phyloP scores from a whole-genome alignment of 2,888 invertebrate species.

The Epinotia bilunana region DNA sequence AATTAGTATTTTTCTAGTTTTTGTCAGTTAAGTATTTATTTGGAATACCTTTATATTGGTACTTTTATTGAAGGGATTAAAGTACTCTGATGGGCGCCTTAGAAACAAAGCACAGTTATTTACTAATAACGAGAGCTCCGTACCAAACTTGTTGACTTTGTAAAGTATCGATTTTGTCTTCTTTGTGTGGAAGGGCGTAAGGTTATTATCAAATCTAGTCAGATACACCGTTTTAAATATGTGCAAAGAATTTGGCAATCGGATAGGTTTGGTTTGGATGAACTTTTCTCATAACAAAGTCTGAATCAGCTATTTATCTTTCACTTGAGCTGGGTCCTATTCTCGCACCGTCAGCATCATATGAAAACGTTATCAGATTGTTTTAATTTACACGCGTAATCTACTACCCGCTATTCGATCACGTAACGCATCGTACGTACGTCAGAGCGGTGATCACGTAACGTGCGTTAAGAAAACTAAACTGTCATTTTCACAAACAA shows the following conservation, averaged over 20 bases:
- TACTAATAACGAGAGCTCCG: neutral
- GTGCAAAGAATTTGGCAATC: neutral
- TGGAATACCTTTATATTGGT: neutral
- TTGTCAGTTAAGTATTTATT: too few relatives aligned
- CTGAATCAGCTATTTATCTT: slow-evolving; percentile 23
- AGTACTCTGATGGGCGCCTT: neutral
- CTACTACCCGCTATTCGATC: too few relatives aligned
- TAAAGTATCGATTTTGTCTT: neutral
- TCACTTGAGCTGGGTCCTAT: neutral
- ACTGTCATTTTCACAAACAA: too few relatives aligned
- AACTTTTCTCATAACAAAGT: slow-evolving; percentile 15
- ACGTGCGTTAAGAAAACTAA: too few relatives aligned
- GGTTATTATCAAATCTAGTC: neutral
- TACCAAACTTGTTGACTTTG: slow-evolving; percentile 17
- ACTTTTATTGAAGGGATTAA: neutral
- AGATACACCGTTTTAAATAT: neutral
- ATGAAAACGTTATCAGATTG: too few relatives aligned
- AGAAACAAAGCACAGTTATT: neutral
- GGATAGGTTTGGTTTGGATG: slow-evolving; percentile 6
- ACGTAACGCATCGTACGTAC: too few relatives aligned
- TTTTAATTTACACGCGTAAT: too few relatives aligned
- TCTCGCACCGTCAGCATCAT: neutral
- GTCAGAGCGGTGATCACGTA: too few relatives aligned
- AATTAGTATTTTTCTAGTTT: too few relatives aligned
- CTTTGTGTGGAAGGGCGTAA: neutral